Evolutionary conservation across 2,888 invertebrate species (phyloP), one percentile per base, ranked within the genome.

Genomic region (Copidosoma aretas): DNA sequence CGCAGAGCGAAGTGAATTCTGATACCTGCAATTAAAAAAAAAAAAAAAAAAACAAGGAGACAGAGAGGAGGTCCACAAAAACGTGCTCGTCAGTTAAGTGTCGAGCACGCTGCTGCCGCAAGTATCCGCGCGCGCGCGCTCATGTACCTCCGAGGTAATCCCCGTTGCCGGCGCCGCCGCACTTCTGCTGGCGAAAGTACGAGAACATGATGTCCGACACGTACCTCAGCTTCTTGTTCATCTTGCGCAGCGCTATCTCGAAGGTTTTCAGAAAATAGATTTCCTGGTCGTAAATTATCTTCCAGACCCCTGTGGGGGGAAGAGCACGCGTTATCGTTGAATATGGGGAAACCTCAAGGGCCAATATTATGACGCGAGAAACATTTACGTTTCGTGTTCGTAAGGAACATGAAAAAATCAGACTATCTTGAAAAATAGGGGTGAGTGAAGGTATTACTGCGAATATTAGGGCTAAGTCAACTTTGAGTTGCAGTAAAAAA

Each of bases 151-250:
- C 83, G 4, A 84, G 77, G 60, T 80, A 76, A 60, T 84, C 84
- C n/a, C 86, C 86, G 75, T 87, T 79, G 67, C 84, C 84, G 1
- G 85, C 82, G 8, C 84, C 84, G 10, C 86, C 86, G 79, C 86
- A 86, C 39, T 84, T 82, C 1, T 78, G 80, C 46, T 86, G 77
- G 0, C 80, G 79, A 58, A 91, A 89, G 79, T 89, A 91, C 0
- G 90, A 87, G 78, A 91, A 90, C 82, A 91, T 89, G 14, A 91
- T 85, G 70, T 89, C 90, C 0, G 88, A 85, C 0, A 91, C 84
- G 74, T 88, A 86, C 1, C 84, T 79, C 14, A 91, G 77, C 15
- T 84, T 81, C 24, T 85, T 79, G 69, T 85, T 78, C 68, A 87
- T 77, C 46, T 85, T 86, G 12, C 85, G 85, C 41, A 90, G 80